A percentile compares a stretch with the other conserved stretches of the same genome.
Evolutionary conservation across 64 coral and sea anemone species (phyloP).

Genomic region (Pocillopora verrucosa): DNA sequence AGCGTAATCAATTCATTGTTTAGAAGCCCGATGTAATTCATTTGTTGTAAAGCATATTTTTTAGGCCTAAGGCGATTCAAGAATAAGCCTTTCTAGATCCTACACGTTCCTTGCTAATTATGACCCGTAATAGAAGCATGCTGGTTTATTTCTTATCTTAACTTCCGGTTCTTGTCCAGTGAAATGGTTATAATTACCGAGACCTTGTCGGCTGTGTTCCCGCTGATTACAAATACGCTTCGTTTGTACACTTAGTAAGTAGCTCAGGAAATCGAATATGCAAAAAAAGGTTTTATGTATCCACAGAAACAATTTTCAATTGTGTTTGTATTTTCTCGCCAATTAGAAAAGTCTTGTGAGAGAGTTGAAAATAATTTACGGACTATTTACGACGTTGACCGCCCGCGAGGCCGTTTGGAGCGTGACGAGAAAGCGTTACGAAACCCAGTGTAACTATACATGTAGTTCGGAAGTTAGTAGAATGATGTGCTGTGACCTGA

Average conservation of each 20-base stretch:
- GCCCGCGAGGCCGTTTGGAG: background rate
- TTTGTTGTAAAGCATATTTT: no score
- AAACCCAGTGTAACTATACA: background rate
- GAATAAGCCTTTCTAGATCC: no score
- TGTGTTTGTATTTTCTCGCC: background rate
- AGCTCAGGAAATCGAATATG: background rate
- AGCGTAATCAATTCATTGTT: no score
- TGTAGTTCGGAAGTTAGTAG: background rate
- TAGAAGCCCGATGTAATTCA: no score
- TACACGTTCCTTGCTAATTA: no score
- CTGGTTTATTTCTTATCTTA: background rate
- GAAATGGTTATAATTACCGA: background rate
- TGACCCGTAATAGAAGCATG: background rate
- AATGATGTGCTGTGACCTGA: background rate
- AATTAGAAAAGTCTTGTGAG: no score
- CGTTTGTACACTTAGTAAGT: no score
- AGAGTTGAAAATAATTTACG: no score
- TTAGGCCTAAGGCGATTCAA: no score
- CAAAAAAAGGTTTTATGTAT: background rate
- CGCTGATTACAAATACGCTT: background rate
- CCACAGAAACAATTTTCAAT: background rate
- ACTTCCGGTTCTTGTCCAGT: background rate
- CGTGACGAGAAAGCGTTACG: constrained; percentile 36
- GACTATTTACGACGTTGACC: background rate
- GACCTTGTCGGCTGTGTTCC: background rate